Percentiles rank a stretch among this genome's conserved stretches.
Evolutionary conservation across 2,888 invertebrate genomes (phyloP).

Genomic region (Orgyia antiqua): DNA sequence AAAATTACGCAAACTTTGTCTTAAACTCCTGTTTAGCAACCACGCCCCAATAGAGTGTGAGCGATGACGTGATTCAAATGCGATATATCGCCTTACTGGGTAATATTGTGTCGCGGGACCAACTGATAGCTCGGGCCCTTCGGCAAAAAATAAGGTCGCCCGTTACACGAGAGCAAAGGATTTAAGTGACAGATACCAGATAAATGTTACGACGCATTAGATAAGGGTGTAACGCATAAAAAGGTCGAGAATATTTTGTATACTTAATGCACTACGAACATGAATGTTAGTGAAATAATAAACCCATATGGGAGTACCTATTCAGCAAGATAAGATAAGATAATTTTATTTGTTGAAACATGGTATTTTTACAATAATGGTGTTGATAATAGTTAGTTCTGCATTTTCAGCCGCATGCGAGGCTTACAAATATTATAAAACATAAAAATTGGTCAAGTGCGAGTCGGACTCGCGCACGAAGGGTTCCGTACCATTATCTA

Average conservation of each 20-base stretch:
- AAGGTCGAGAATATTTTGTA: constrained; percentile 39
- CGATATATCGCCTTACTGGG: constrained; percentile 66
- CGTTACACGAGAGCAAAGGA: constrained; percentile 70
- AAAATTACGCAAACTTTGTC: constrained; percentile 44
- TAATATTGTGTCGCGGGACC: constrained; percentile 68
- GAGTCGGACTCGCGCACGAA: no score
- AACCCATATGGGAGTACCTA: no score
- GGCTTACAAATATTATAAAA: no score
- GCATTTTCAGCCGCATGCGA: no score
- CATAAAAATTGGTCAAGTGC: no score
- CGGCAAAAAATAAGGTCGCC: constrained; percentile 73
- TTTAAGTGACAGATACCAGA: constrained; percentile 75
- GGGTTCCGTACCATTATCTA: no score
- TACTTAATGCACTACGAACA: constrained; percentile 8
- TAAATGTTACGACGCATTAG: constrained; percentile 70
- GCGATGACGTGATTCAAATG: constrained; percentile 67
- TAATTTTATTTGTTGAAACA: no score
- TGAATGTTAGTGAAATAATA: no score
- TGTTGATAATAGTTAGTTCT: no score
- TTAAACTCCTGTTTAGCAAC: constrained; percentile 48
- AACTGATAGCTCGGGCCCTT: constrained; percentile 67
- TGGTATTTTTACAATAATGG: no score
- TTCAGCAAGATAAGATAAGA: no score
- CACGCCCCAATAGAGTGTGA: constrained; percentile 55
- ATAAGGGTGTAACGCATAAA: constrained; percentile 59